A percentile compares a stretch with the other conserved stretches of the same genome.
Evolutionary conservation across 1,140 invertebrate genomes (phyloP).

Genomic region (Diprion similis): DNA sequence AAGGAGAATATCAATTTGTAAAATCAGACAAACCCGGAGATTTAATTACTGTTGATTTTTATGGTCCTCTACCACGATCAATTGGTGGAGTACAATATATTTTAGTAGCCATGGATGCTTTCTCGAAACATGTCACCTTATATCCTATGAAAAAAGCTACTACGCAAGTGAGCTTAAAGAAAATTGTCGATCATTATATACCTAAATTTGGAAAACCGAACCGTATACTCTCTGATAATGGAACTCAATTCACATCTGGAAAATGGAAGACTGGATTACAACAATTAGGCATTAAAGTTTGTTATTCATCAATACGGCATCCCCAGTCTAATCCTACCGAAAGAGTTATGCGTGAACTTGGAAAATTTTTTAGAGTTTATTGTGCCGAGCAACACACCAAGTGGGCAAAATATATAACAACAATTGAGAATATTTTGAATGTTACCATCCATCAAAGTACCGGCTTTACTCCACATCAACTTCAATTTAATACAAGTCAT

Average conservation of each 20-base stretch:
- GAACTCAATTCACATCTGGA: slow-evolving; percentile 26
- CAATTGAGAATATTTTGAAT: slow-evolving; percentile 22
- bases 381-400: slow-evolving; percentile 21
- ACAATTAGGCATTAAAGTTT: slow-evolving; percentile 17
- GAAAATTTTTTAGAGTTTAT: slow-evolving; percentile 24
- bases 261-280: slow-evolving; percentile 22
- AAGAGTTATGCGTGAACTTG: slow-evolving; percentile 26
- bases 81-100: slow-evolving; percentile 28
- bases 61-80: slow-evolving; percentile 29
- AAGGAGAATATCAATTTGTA: slow-evolving; percentile 21
- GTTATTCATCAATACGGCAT: slow-evolving; percentile 23
- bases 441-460: slow-evolving; percentile 26
- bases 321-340: slow-evolving; percentile 29
- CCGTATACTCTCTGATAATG: slow-evolving; percentile 25
- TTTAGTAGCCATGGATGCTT: slow-evolving; percentile 30
- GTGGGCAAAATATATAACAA: slow-evolving; percentile 23
- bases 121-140: slow-evolving; percentile 28
- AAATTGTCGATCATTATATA: slow-evolving; percentile 25
- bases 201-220: slow-evolving; percentile 22
- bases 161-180: slow-evolving; percentile 15
- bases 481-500: slow-evolving; percentile 25
- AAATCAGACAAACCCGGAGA: slow-evolving; percentile 22
- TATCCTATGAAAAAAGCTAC: slow-evolving; percentile 26
- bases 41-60: slow-evolving; percentile 30
- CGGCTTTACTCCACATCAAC: slow-evolving; percentile 24